phyloP scores from a whole-genome alignment of 2,797 vertebrate species.

The Zalophus californianus region DNA sequence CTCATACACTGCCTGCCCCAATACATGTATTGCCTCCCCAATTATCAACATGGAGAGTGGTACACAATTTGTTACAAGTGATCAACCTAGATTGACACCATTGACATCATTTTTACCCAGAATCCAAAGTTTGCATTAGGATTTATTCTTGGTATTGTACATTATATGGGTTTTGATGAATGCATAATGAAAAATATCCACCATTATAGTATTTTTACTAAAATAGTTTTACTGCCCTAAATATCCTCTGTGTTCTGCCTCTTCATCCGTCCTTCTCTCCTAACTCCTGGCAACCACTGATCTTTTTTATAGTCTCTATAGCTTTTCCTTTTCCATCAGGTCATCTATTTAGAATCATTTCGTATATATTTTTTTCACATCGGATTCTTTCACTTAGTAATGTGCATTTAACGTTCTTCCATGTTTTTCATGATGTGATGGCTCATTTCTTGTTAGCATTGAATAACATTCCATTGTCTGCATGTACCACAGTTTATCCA shows the following conservation, averaged over 20 bases:
- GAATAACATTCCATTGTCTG: background rate
- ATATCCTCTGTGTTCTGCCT: background rate
- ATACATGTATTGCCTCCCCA: background rate
- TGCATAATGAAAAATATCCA: background rate
- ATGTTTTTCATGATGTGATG: background rate
- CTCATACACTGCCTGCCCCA: rapidly evolving
- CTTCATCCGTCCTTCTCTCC: background rate
- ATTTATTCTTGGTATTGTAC: background rate
- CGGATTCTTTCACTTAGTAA: background rate
- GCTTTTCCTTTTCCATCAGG: background rate
- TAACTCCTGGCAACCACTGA: background rate
- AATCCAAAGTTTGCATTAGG: background rate
- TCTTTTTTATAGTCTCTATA: background rate
- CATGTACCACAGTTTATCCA: background rate
- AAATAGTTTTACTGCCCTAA: background rate
- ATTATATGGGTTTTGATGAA: background rate
- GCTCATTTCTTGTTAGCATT: background rate
- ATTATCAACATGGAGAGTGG: background rate
- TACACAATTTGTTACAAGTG: background rate
- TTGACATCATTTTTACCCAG: background rate
- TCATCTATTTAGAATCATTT: background rate
- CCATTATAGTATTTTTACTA: too few species aligned
- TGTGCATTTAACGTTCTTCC: background rate
- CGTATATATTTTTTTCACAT: background rate
- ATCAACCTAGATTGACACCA: background rate